These are phyloP conservation scores for Rhagologus leucostigma DNA, from an alignment of 2,113 vertebrate species.

Conservation along the genomic window DNA sequence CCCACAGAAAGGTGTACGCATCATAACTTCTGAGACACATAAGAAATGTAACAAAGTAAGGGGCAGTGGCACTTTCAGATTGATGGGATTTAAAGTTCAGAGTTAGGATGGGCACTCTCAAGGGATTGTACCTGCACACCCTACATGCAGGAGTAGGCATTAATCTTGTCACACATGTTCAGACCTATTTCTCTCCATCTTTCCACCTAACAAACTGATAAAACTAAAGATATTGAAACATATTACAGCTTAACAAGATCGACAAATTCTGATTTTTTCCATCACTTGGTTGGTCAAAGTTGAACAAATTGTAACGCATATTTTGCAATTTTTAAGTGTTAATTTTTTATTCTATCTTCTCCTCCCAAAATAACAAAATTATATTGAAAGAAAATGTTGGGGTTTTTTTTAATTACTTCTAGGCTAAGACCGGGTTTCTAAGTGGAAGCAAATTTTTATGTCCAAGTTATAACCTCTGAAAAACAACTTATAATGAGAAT, in stretches of 20 bases:
- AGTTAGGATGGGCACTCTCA: not conserved
- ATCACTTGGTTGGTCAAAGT: not conserved
- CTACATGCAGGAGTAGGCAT: not conserved
- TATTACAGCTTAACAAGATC: not conserved
- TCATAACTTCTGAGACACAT: not conserved
- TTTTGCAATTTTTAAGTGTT: not conserved
- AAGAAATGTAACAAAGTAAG: not conserved
- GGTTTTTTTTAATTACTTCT: slow-evolving; percentile 11
- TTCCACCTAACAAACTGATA: not conserved
- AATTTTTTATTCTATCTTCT: not conserved
- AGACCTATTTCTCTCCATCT: not conserved
- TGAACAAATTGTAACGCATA: not conserved
- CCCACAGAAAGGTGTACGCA: not conserved
- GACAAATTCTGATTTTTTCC: not conserved
- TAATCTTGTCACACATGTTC: not conserved
- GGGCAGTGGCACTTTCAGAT: not conserved
- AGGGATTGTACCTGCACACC: not conserved
- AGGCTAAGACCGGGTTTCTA: not conserved
- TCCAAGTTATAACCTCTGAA: slow-evolving; percentile 18
- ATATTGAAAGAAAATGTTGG: not conserved
- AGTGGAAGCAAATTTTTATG: not conserved
- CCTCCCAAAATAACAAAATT: not conserved
- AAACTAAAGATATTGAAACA: not conserved
- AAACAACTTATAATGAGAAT: slow-evolving; percentile 12
- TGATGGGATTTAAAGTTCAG: no score